These are phyloP conservation scores for Halisarca cf. caerulea DNA, from an alignment of 37 sponge, comb jelly and placozoan species.

Conservation along the genomic window DNA sequence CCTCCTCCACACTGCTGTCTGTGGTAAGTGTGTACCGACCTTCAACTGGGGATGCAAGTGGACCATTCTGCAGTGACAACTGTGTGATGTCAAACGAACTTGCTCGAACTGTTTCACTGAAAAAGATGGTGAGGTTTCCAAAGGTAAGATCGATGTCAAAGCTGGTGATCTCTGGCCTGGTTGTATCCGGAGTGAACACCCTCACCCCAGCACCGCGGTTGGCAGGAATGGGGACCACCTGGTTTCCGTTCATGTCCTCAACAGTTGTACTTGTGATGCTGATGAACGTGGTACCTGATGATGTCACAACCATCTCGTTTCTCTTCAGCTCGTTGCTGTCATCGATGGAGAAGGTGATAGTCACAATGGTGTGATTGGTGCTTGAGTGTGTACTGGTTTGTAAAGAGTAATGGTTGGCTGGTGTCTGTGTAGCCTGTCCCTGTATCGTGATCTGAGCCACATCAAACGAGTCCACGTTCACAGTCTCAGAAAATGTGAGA, in stretches of 20 bases:
- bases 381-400: constrained; percentile 41
- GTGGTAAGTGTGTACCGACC: constrained; percentile 66
- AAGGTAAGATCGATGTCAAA: constrained; percentile 72
- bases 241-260: constrained; percentile 70
- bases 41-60: neutral
- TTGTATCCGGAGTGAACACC: constrained; percentile 67
- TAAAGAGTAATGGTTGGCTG: constrained; percentile 33
- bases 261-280: constrained; percentile 42
- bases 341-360: constrained; percentile 50
- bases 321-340: constrained; percentile 78
- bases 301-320: constrained; percentile 49
- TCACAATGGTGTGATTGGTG: constrained; percentile 56
- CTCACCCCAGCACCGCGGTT: constrained; percentile 27
- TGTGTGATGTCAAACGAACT: constrained; percentile 49
- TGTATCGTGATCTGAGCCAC: constrained; percentile 63
- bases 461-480: constrained; percentile 61
- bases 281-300: constrained; percentile 53
- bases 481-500: constrained; percentile 82
- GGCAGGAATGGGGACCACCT: constrained; percentile 34
- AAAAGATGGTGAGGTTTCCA: constrained; percentile 61
- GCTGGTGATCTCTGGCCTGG: constrained; percentile 56
- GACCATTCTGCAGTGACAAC: constrained; percentile 42
- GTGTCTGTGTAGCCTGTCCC: constrained; percentile 37
- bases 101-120: constrained; percentile 83
- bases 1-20: constrained; percentile 4